phyloP scores from a whole-genome alignment of 1,140 invertebrate species.

The Ceratina calcarata region DNA sequence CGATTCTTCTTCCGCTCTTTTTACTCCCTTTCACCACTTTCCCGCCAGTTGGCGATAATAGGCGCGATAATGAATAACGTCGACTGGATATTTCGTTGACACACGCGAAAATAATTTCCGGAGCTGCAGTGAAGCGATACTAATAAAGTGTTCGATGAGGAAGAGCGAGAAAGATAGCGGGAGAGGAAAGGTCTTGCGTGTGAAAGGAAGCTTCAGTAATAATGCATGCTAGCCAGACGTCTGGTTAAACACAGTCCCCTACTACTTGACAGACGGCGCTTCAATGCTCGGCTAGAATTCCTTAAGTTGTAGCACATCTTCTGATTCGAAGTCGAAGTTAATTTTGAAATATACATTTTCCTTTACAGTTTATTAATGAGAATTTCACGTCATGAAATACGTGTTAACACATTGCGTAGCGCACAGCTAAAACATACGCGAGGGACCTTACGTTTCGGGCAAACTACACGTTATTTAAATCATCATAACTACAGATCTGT shows the following conservation, averaged over 20 bases:
- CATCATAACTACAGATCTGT: too few relatives aligned
- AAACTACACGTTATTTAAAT: too few relatives aligned
- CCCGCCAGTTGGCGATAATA: too few relatives aligned
- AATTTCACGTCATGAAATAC: too few relatives aligned
- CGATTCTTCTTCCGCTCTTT: not conserved
- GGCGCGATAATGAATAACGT: not conserved
- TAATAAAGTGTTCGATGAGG: too few relatives aligned
- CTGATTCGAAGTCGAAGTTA: too few relatives aligned
- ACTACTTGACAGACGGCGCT: slow-evolving; percentile 17
- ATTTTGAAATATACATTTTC: too few relatives aligned
- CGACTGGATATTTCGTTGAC: not conserved
- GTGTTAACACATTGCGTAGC: too few relatives aligned
- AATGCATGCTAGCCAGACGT: slow-evolving; percentile 40
- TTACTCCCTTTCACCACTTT: not conserved
- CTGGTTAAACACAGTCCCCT: slow-evolving; percentile 31
- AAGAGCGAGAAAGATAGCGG: not conserved
- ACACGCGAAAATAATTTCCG: slow-evolving; percentile 11
- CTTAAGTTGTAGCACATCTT: not conserved
- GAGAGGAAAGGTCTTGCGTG: not conserved
- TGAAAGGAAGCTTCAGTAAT: slow-evolving; percentile 25
- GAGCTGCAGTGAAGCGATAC: not conserved
- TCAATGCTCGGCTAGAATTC: not conserved
- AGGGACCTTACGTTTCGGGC: too few relatives aligned
- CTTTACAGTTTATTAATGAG: too few relatives aligned
- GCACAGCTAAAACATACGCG: too few relatives aligned